Conservation (phyloP, 1,140 invertebrate genomes). For the Pachyrhynchus sulphureomaculatus region DNA sequence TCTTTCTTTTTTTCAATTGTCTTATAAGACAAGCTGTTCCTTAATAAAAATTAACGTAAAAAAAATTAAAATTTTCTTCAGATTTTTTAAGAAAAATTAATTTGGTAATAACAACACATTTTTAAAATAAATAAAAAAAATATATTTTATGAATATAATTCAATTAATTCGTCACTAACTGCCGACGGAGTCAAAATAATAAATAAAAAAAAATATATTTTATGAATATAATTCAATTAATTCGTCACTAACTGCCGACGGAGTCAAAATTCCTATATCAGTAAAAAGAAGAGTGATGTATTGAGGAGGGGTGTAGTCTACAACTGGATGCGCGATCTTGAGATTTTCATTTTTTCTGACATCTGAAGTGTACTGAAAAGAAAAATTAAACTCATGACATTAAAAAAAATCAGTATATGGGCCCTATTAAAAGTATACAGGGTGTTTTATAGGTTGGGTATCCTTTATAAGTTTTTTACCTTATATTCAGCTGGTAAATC, state of each 20-base stretch:
- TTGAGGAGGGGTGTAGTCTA: slow-evolving; percentile 94
- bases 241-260: slow-evolving; percentile 95
- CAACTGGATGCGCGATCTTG: slow-evolving; percentile 77
- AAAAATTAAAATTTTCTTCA: no score
- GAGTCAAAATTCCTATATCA: slow-evolving; percentile 92
- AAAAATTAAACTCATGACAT: slow-evolving; percentile 13
- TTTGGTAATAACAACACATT: no score
- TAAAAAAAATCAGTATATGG: not conserved
- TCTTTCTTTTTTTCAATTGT: no score
- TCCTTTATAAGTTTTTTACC: no score
- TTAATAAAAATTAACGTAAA: no score
- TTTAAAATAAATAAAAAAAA: no score
- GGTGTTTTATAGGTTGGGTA: no score
- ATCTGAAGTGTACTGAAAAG: slow-evolving; percentile 67
- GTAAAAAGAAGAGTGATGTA: slow-evolving; percentile 94
- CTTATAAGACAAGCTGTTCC: no score
- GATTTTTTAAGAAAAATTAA: no score
- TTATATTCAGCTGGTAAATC: slow-evolving; percentile 91
- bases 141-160: slow-evolving; percentile 90
- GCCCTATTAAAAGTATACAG: not conserved
- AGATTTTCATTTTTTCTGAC: slow-evolving; percentile 62
- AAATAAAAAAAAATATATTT: no score
- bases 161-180: slow-evolving; percentile 95
- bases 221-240: slow-evolving; percentile 94
- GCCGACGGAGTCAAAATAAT: slow-evolving; percentile 94